phyloP scores from a whole-genome alignment of 2,888 invertebrate species.

The Odontocerum albicorne region DNA sequence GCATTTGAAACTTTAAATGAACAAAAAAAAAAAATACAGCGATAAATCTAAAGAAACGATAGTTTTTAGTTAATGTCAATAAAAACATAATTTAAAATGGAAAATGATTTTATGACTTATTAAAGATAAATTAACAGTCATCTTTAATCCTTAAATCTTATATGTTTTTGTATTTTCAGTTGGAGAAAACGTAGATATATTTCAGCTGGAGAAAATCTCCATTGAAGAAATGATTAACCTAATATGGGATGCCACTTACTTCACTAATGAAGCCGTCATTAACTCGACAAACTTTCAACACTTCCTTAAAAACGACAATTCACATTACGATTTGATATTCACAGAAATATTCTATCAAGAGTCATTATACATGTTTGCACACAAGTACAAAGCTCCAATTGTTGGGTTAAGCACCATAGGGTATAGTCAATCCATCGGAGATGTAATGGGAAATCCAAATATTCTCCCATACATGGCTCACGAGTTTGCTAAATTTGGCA shows the following conservation, averaged over 20 bases:
- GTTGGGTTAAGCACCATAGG: conserved; percentile 29
- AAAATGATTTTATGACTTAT: too few species aligned
- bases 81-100: too few species aligned
- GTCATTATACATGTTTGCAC: conserved; percentile 39
- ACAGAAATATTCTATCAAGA: conserved; percentile 39
- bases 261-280: conserved; percentile 28
- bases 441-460: conserved; percentile 26
- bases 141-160: conserved; percentile 1
- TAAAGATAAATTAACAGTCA: neutral
- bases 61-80: too few species aligned
- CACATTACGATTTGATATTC: conserved; percentile 39
- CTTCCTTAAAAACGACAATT: conserved; percentile 30
- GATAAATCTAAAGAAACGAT: too few species aligned
- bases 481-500: conserved; percentile 45
- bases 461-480: conserved; percentile 49
- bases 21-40: too few species aligned
- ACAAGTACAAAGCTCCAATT: conserved; percentile 37
- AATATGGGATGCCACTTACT: conserved; percentile 43
- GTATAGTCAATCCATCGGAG: conserved; percentile 14
- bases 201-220: conserved; percentile 12
- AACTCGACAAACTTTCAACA: conserved; percentile 19
- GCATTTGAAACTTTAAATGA: too few species aligned
- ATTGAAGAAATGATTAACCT: conserved; percentile 6
- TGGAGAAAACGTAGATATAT: conserved; percentile 22
- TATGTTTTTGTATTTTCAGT: conserved; percentile 14